Base-by-base conservation (phyloP, 2,888 invertebrate genomes). In the Dermolepida albohirtum region DNA sequence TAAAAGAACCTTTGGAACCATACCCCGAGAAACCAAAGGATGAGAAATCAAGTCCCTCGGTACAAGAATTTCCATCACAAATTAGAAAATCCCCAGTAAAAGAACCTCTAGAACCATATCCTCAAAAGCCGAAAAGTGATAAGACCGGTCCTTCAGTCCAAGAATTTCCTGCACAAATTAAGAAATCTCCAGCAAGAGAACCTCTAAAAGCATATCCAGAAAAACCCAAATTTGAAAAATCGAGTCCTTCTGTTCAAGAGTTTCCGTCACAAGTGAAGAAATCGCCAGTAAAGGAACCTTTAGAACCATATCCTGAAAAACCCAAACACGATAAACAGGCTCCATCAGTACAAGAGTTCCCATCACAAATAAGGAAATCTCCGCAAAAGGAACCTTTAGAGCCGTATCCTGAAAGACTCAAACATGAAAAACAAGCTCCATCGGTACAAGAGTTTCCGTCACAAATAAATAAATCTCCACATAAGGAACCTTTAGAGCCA, bases 231-330 rank as follows among this genome's bases (percentile, higher is more conserved):
- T 71, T 66, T 52, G 73, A 72, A 22, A 71, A 71, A 40, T 14
- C 44, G 1, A 54, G 71, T 10, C 16, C 16, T 44, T 69, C 69
- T 44, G 12, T 63, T 11, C 57, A 62, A 50, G 77, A 78, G 47
- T 75, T 74, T 55, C 74, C 75, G 10, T 67, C 74, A 1, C 74
- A 77, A 67, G 68, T 68, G 14, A 72, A 72, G 43, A 73, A 68
- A 64, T 71, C 73, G 22, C 72, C 75, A 5, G 27, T 57, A 5
- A 67, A 67, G 12, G 64, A 70, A 17, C 69, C 73, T 8, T 54
- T 68, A 40, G 70, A 67, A 41, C 66, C 57, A 16, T 72, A 72
- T 68, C 74, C 71, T 47, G 74, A 73, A 29, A 70, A 70, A 54
- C 59, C 50, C 12, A 72, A 64, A 27, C 40, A 11, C 27, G 72